phyloP scores from a whole-genome alignment of 2,113 vertebrate species.

The Xiphias gladius region DNA sequence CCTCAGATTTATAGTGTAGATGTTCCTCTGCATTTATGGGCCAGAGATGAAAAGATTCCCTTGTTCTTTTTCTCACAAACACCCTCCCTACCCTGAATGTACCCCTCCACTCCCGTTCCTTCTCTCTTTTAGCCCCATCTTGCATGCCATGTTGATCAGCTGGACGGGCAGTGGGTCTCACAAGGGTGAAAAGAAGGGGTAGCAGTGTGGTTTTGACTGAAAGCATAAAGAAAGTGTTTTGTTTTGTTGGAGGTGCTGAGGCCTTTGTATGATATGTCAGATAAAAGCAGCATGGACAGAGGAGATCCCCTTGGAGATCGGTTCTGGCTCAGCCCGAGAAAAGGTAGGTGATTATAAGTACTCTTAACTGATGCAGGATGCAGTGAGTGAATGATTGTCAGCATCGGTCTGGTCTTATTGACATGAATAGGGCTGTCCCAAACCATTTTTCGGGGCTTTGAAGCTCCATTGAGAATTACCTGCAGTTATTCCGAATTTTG shows the following conservation, averaged over 20 bases:
- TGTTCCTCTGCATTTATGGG: slow-evolving; percentile 77
- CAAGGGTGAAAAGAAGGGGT: slow-evolving; percentile 49
- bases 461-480: no score
- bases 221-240: slow-evolving; percentile 30
- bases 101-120: slow-evolving; percentile 65
- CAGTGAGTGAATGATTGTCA: neutral
- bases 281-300: slow-evolving; percentile 59
- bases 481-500: no score
- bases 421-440: slow-evolving; percentile 34
- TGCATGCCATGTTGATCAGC: slow-evolving; percentile 44
- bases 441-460: no score
- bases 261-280: slow-evolving; percentile 45
- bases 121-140: slow-evolving; percentile 57
- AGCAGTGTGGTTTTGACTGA: slow-evolving; percentile 47
- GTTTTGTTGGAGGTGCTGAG: neutral
- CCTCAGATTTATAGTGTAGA: slow-evolving; percentile 81
- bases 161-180: slow-evolving; percentile 57
- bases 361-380: neutral
- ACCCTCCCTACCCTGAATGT: slow-evolving; percentile 66
- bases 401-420: slow-evolving; percentile 38
- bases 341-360: slow-evolving; percentile 77
- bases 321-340: slow-evolving; percentile 85
- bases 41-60: slow-evolving; percentile 83
- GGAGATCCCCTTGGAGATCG: slow-evolving; percentile 84
- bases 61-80: slow-evolving; percentile 79